These are phyloP conservation scores for Brachyopa scutellaris DNA, from an alignment of 2,888 invertebrate species.

Conservation along the genomic window DNA sequence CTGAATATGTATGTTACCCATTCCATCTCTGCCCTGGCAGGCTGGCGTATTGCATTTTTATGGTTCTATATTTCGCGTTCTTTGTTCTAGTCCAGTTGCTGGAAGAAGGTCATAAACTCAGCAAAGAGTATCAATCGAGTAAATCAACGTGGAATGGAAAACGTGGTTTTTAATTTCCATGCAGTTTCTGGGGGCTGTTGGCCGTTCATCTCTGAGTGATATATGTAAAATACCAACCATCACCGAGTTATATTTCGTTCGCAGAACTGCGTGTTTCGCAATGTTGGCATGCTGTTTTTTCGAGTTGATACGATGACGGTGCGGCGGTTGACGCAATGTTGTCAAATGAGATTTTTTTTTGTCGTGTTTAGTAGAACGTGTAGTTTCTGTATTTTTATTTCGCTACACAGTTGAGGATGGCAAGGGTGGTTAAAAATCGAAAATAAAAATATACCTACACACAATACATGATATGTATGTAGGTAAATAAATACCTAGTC, in stretches of 20 bases:
- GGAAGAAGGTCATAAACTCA: conserved; percentile 63
- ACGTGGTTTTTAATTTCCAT: not conserved
- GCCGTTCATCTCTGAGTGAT: conserved; percentile 8
- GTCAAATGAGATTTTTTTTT: conserved; percentile 11
- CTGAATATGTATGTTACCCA: conserved; percentile 15
- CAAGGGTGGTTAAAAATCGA: too few species aligned
- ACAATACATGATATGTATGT: too few species aligned
- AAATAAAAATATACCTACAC: too few species aligned
- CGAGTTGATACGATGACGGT: not conserved
- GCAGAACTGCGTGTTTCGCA: conserved; percentile 10
- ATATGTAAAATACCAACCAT: too few species aligned
- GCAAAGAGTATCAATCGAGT: not conserved
- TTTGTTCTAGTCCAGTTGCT: conserved; percentile 56
- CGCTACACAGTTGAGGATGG: too few species aligned
- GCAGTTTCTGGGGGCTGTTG: conserved; percentile 22
- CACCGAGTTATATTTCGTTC: conserved; percentile 8
- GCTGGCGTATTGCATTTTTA: conserved; percentile 1
- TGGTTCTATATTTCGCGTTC: conserved; percentile 29
- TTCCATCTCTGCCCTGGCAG: too few species aligned
- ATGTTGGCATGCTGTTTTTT: not conserved
- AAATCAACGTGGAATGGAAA: conserved; percentile 9
- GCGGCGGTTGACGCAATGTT: conserved; percentile 17
- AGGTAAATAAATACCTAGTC: too few species aligned
- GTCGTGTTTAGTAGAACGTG: too few species aligned
- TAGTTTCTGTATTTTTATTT: too few species aligned